Conservation (phyloP, 2,113 vertebrate genomes). For the Cettia cetti region DNA sequence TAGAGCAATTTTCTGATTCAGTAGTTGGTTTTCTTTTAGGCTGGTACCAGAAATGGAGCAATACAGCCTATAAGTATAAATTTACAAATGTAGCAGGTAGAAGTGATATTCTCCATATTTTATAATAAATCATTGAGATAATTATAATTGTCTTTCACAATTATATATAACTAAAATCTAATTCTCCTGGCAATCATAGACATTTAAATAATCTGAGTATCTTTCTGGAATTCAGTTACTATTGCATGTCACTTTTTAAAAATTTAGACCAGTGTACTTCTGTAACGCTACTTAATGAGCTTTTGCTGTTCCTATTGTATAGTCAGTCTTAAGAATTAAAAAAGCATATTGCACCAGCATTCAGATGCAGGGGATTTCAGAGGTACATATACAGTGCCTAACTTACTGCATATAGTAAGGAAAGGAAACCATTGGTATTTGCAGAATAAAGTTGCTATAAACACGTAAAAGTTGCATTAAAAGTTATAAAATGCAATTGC, state of each 20-base stretch:
- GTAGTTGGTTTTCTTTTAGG: not conserved
- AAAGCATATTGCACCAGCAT: not conserved
- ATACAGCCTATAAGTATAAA: not conserved
- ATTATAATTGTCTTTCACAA: not conserved
- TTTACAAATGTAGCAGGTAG: not conserved
- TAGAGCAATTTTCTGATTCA: not conserved
- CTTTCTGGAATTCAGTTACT: not conserved
- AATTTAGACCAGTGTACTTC: not conserved
- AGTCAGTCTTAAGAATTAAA: not conserved
- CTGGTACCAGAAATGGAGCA: not conserved
- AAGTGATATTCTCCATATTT: not conserved
- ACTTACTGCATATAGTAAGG: not conserved
- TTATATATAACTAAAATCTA: not conserved
- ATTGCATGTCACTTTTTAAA: not conserved
- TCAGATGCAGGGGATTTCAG: not conserved
- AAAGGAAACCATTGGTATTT: not conserved
- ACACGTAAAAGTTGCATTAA: not conserved
- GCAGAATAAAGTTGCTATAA: not conserved
- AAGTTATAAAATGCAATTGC: not conserved
- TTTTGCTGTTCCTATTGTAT: not conserved
- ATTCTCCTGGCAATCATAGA: not conserved
- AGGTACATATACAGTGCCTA: not conserved
- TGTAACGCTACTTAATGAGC: not conserved
- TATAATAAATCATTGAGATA: not conserved
- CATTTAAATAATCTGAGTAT: not conserved